Evolutionary conservation across 2,888 invertebrate genomes (phyloP), one percentile per base, ranked within the genome.

Genomic region (Caenorhabditis angaria): DNA sequence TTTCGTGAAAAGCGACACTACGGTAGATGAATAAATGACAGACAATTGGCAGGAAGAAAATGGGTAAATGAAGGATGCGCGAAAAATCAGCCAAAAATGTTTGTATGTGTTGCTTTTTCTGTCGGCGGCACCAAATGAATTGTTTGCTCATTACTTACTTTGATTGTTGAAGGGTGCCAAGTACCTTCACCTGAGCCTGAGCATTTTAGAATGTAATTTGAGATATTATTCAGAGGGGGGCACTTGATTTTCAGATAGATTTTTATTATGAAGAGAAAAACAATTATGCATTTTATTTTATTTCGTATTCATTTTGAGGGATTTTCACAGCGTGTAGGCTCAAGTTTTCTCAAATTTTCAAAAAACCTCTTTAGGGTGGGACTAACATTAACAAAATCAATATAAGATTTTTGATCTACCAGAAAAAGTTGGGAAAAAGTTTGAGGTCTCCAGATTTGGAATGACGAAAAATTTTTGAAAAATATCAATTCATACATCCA

Each of bases 141-240:
- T 78, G 66, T 78, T 78, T 76, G 76, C 73, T 72, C 76, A 78
- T 78, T 76, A 78, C 41, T 41, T 18, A 41, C 78, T 76, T 73
- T 78, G 78, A 78, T 78, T 78, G 78, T 56, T 41, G 41, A 32
- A 4, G 3, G 20, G 22, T 61, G 70, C 58, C 65, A 60, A 72
- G 68, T 65, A 74, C 71, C 69, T 66, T 32, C 69, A 74, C 71
- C 69, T 66, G 54, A 48, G 54, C 25, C 5, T 18, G 5, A 48
- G n/a, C n/a, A 22, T 48, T 48, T 22, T 1, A 18, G 48, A 35
- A 47, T 67, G 73, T 73, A 69, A 69, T 64, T 35, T 65, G 73
- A 56, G 27, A 24, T 18, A 48, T 4, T 12, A 20, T n/a, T 50
- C 24, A 22, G 24, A n/a, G 10, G 50, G 5, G 22, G 50, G 50